Evolutionary conservation across 2,888 invertebrate species (phyloP).

Genomic region (Fragum whitleyi): DNA sequence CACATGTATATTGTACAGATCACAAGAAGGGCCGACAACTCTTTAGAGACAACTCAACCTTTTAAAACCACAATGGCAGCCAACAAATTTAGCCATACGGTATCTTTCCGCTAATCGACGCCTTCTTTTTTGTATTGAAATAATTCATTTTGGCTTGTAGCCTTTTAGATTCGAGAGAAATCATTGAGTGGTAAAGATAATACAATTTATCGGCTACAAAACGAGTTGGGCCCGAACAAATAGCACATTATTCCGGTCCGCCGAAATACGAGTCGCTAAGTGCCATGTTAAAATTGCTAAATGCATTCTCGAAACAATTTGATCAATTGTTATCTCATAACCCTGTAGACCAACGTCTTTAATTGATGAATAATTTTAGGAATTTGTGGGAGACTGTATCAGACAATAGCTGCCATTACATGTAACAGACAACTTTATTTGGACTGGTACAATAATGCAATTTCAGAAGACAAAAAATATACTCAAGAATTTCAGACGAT

Average conservation of each 20-base stretch:
- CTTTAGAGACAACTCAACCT: no score
- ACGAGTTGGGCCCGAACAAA: constrained; percentile 5
- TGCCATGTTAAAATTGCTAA: constrained; percentile 25
- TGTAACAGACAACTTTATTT: no score
- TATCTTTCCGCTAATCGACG: neutral
- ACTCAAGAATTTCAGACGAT: no score
- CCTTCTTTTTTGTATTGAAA: constrained; percentile 1
- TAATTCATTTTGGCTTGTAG: neutral
- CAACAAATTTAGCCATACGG: no score
- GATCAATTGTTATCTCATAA: constrained; percentile 23
- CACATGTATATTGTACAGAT: no score
- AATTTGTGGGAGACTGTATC: neutral
- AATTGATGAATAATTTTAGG: constrained; percentile 20
- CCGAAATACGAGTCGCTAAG: constrained; percentile 21
- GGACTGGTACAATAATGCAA: no score
- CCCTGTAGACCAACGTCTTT: constrained; percentile 15
- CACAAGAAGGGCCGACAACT: no score
- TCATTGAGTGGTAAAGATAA: constrained; percentile 15
- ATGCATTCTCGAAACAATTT: constrained; percentile 21
- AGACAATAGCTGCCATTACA: neutral
- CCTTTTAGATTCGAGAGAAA: neutral
- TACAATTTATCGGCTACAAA: constrained; percentile 19
- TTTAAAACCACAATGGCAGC: no score
- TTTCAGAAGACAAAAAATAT: no score
- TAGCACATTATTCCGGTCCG: constrained; percentile 24